Percentiles rank a stretch among this genome's conserved stretches.
phyloP scores from a whole-genome alignment of 2,113 vertebrate genomes.

The Megaleporinus macrocephalus region DNA sequence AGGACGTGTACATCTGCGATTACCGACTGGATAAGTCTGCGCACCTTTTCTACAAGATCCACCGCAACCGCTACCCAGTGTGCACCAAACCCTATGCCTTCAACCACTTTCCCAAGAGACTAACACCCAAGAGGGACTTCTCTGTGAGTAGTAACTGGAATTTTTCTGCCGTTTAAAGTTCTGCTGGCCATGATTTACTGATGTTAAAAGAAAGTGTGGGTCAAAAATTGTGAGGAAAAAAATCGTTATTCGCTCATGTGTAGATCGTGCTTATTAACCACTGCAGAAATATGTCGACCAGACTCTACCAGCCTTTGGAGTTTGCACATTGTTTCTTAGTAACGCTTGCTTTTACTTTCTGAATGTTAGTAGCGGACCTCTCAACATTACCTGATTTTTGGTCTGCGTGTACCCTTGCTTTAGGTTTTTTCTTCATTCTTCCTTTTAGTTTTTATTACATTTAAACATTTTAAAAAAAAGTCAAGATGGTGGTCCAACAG shows the following conservation, averaged over 20 bases:
- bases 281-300: too few relatives aligned
- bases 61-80: constrained; percentile 95
- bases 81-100: constrained; percentile 98
- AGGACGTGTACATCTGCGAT: constrained; percentile 97
- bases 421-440: too few relatives aligned
- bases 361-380: too few relatives aligned
- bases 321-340: too few relatives aligned
- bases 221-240: neutral
- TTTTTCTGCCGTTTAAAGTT: neutral
- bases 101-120: constrained; percentile 95
- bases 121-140: constrained; percentile 95
- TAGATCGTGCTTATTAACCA: neutral
- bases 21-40: constrained; percentile 98
- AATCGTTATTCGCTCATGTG: too few relatives aligned
- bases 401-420: too few relatives aligned
- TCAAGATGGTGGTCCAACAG: too few relatives aligned
- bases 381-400: too few relatives aligned
- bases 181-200: neutral
- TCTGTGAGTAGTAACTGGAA: constrained; percentile 80
- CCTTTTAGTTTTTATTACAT: too few relatives aligned
- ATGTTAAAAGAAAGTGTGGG: neutral
- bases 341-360: too few relatives aligned
- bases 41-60: constrained; percentile 99
- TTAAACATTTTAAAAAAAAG: too few relatives aligned
- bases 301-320: too few relatives aligned